A percentile compares a stretch with the other conserved stretches of the same genome.
Conservation (phyloP, 2,113 vertebrate genomes). For the Eubucco bourcierii region DNA sequence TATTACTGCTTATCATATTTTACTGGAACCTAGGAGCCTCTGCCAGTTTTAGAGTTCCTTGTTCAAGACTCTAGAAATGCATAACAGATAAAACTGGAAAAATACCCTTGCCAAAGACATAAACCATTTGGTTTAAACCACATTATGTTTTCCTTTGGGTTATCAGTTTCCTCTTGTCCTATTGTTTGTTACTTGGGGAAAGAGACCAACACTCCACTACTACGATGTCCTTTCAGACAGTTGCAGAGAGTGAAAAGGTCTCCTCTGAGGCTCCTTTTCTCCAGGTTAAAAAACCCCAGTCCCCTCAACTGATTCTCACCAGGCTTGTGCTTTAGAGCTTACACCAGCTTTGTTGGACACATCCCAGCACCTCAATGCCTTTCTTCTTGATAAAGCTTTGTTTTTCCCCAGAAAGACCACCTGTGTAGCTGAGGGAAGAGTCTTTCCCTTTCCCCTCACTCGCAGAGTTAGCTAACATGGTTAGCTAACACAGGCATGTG, state of each 20-base stretch:
- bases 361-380: not conserved
- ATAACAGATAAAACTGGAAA: not conserved
- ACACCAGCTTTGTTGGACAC: not conserved
- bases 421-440: not conserved
- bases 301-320: not conserved
- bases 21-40: not conserved
- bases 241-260: accelerated
- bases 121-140: not conserved
- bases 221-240: not conserved
- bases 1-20: constrained; percentile 8
- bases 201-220: not conserved
- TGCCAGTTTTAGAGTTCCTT: not conserved
- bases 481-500: not conserved
- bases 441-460: not conserved
- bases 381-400: not conserved
- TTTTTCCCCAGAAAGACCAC: not conserved
- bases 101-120: not conserved
- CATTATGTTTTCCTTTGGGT: not conserved
- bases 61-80: not conserved
- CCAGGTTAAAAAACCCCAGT: not conserved
- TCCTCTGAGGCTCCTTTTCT: not conserved
- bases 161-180: not conserved
- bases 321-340: not conserved
- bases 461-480: not conserved
- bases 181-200: not conserved